Percentiles rank a stretch among this genome's conserved stretches.
Conservation (phyloP, 2,797 vertebrate genomes). For the Pseudochirops corinnae region DNA sequence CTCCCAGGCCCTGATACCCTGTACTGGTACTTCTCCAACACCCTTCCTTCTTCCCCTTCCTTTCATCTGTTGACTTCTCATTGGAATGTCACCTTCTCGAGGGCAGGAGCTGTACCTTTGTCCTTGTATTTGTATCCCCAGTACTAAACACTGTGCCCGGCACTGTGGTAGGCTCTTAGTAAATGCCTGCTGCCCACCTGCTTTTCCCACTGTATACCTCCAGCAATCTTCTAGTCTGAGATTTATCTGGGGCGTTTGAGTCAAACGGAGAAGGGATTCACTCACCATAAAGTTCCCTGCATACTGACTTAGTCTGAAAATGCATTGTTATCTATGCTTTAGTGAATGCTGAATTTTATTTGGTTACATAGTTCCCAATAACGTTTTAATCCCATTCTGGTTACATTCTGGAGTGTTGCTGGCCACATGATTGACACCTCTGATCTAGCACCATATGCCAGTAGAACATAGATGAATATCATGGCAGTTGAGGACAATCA, state of each 20-base stretch:
- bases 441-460: background rate
- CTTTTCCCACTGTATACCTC: background rate
- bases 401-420: background rate
- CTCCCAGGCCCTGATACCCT: background rate
- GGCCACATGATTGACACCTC: background rate
- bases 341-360: background rate
- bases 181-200: background rate
- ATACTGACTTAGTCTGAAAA: background rate
- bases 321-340: background rate
- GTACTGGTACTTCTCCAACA: background rate
- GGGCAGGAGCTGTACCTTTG: background rate
- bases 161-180: background rate
- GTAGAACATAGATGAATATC: background rate
- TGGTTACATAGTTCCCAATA: background rate
- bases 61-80: background rate
- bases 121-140: background rate
- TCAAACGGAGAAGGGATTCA: background rate
- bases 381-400: background rate
- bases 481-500: background rate
- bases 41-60: background rate
- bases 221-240: background rate
- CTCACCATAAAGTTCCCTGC: background rate
- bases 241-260: background rate
- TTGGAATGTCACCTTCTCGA: background rate
- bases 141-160: background rate